A percentile compares a stretch with the other conserved stretches of the same genome.
Conservation (phyloP, 2,888 invertebrate species). For the Rambutsinella grinnellia region DNA sequence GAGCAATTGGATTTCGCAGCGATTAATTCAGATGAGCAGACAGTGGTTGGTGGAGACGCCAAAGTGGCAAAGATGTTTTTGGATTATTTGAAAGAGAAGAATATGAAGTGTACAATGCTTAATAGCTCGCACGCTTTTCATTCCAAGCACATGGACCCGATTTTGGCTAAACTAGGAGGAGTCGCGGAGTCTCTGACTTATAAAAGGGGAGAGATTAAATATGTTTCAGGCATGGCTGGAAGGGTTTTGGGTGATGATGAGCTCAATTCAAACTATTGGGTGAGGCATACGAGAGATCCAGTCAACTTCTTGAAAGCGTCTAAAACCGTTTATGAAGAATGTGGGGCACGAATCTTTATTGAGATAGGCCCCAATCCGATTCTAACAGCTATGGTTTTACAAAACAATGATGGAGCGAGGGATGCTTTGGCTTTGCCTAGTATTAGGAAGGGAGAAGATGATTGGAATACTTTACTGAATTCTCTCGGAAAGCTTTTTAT, state of each 20-base stretch:
- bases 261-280: slow-evolving; percentile 46
- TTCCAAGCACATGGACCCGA: slow-evolving; percentile 28
- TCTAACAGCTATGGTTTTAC: slow-evolving; percentile 25
- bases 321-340: background rate
- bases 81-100: slow-evolving; percentile 8
- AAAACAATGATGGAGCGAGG: background rate
- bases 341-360: slow-evolving; percentile 19
- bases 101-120: slow-evolving; percentile 17
- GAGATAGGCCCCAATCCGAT: slow-evolving; percentile 56
- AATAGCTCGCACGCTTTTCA: slow-evolving; percentile 35
- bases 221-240: slow-evolving; percentile 49
- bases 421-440: slow-evolving; percentile 22
- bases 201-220: slow-evolving; percentile 1
- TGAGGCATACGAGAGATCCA: slow-evolving; percentile 47
- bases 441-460: slow-evolving; percentile 19
- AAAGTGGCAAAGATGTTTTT: background rate
- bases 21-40: slow-evolving; percentile 44
- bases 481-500: slow-evolving; percentile 28
- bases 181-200: no score
- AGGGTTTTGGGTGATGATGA: background rate
- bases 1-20: slow-evolving; percentile 36
- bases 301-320: slow-evolving; percentile 37
- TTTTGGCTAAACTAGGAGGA: no score
- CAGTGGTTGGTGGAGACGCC: slow-evolving; percentile 33
- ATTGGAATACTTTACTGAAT: slow-evolving; percentile 23